Percentiles rank a stretch among this genome's conserved stretches.
These are phyloP conservation scores for Dinocampus coccinellae DNA, from an alignment of 2,888 invertebrate genomes.

Conservation along the genomic window DNA sequence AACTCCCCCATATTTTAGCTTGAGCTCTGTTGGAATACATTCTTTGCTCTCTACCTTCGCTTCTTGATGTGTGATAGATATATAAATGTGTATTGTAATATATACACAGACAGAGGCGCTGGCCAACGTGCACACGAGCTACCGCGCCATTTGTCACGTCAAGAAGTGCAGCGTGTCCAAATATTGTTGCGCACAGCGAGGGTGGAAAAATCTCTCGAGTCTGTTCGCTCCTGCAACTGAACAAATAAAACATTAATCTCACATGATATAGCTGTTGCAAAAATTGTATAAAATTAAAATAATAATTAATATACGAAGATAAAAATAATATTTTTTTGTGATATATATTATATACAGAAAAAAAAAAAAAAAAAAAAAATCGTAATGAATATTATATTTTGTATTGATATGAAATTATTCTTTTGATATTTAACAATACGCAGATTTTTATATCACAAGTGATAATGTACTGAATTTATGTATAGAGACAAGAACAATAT, in stretches of 20 bases:
- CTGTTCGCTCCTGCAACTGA: slow-evolving; percentile 20
- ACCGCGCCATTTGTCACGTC: slow-evolving; percentile 52
- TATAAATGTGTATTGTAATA: neutral
- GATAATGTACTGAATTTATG: neutral
- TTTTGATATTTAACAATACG: neutral
- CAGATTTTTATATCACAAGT: neutral
- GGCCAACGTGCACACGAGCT: slow-evolving; percentile 9
- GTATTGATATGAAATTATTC: neutral
- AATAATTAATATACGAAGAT: neutral
- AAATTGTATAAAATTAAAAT: neutral
- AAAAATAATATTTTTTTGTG: neutral
- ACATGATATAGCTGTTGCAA: neutral
- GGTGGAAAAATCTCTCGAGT: slow-evolving; percentile 41
- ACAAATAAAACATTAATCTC: slow-evolving; percentile 27
- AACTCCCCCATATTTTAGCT: slow-evolving; percentile 3
- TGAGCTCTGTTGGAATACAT: neutral
- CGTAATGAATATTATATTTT: no score
- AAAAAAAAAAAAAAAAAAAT: neutral
- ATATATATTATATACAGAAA: neutral
- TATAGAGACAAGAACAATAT: neutral
- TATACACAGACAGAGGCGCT: neutral
- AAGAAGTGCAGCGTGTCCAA: slow-evolving; percentile 59
- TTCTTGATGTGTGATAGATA: neutral
- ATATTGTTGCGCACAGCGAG: slow-evolving; percentile 53
- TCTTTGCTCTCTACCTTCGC: neutral